Percentiles rank a stretch among this genome's conserved stretches.
These are phyloP conservation scores for Sphaeridia pumilis DNA, from an alignment of 2,888 invertebrate genomes.

Conservation along the genomic window DNA sequence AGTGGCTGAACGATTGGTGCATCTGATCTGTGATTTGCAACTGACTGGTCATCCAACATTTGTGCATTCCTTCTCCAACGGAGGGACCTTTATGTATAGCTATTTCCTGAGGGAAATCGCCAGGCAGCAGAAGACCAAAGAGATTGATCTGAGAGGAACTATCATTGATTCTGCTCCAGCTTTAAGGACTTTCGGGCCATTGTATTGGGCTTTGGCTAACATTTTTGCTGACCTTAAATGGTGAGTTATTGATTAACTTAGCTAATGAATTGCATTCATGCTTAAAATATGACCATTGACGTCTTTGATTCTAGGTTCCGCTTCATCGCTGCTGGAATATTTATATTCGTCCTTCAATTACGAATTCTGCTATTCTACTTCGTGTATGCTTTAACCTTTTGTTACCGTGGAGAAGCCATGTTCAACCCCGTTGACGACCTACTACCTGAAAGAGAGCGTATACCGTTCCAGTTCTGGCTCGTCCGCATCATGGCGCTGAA, in stretches of 20 bases:
- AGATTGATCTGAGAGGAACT: conserved; percentile 48
- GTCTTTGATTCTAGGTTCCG: conserved; percentile 24
- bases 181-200: conserved; percentile 46
- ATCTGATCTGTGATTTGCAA: conserved; percentile 46
- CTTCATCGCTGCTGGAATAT: conserved; percentile 17
- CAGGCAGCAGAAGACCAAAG: conserved; percentile 4
- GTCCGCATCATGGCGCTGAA: conserved; percentile 19
- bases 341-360: conserved; percentile 22
- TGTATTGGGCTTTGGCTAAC: conserved; percentile 51
- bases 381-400: conserved; percentile 20
- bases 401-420: conserved; percentile 21
- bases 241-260: conserved; percentile 2
- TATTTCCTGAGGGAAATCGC: conserved; percentile 43
- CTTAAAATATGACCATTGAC: too few relatives aligned
- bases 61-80: conserved; percentile 64
- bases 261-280: background rate
- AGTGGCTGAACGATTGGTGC: conserved; percentile 20
- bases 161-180: conserved; percentile 64
- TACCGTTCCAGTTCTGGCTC: conserved; percentile 32
- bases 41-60: conserved; percentile 59
- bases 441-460: background rate
- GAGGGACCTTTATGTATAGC: conserved; percentile 60
- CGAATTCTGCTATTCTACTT: conserved; percentile 30
- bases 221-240: conserved; percentile 43
- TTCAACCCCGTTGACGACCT: background rate